Conservation (phyloP, 2,888 invertebrate genomes). For the Eristalis tenax region DNA sequence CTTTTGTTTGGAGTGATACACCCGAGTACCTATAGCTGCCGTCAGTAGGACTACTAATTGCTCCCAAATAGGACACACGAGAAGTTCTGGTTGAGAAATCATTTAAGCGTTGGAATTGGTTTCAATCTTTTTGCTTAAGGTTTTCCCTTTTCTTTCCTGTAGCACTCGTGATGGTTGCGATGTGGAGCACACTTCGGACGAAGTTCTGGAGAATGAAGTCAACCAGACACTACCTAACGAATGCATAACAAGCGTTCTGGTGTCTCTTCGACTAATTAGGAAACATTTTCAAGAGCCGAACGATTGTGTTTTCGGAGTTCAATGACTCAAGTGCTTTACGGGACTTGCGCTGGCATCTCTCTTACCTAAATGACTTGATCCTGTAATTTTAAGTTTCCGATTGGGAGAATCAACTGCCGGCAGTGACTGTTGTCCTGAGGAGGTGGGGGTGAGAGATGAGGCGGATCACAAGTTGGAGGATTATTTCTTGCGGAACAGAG, state of each 20-base stretch:
- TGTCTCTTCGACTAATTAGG: slow-evolving; percentile 4
- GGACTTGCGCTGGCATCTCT: too few species aligned
- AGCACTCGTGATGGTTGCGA: not conserved
- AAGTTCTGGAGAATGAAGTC: slow-evolving; percentile 4
- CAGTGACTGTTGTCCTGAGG: too few species aligned
- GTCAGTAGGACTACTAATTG: slow-evolving; percentile 51
- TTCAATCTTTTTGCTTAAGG: not conserved
- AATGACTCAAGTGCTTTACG: not conserved
- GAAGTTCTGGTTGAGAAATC: slow-evolving; percentile 50
- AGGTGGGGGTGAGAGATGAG: too few species aligned
- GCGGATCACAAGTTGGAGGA: too few species aligned
- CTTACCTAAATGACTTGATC: too few species aligned
- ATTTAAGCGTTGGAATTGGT: slow-evolving; percentile 42
- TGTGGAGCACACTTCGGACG: slow-evolving; percentile 1
- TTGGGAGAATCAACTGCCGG: too few species aligned
- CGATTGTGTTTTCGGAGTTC: not conserved
- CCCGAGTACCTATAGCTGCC: not conserved
- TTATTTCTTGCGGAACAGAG: too few species aligned
- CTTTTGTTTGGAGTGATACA: slow-evolving; percentile 42
- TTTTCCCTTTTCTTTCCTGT: not conserved
- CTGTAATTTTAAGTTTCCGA: too few species aligned
- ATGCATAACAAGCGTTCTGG: not conserved
- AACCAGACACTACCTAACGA: not conserved
- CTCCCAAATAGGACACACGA: slow-evolving; percentile 35
- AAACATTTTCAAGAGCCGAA: not conserved